Percentiles rank a stretch among this genome's conserved stretches.
These are phyloP conservation scores for Pollenia angustigena DNA, from an alignment of 2,888 invertebrate genomes.

Conservation along the genomic window DNA sequence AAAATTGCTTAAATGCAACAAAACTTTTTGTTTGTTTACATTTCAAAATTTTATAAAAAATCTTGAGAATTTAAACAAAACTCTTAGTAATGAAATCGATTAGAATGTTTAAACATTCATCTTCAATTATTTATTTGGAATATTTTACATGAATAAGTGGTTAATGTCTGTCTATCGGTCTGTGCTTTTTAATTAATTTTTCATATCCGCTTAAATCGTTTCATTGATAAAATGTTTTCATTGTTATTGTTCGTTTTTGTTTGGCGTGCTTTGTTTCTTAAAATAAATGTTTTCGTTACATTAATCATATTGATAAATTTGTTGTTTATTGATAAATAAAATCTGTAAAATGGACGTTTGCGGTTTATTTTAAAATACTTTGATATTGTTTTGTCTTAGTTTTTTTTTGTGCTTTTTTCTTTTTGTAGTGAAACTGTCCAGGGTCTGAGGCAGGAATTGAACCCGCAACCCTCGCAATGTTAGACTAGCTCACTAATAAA, in stretches of 20 bases:
- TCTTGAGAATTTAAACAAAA: not conserved
- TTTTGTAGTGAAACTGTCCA: too few species aligned
- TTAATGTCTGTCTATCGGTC: too few species aligned
- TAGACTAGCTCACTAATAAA: too few species aligned
- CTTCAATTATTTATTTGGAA: too few species aligned
- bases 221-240: conserved; percentile 31
- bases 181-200: conserved; percentile 3
- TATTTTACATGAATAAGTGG: too few species aligned
- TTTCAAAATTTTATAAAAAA: conserved; percentile 9
- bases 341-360: not conserved
- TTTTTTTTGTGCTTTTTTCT: too few species aligned
- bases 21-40: conserved; percentile 11
- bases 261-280: not conserved
- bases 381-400: too few species aligned
- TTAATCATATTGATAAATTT: conserved; percentile 18
- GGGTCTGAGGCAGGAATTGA: too few species aligned
- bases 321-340: conserved; percentile 8
- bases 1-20: not conserved
- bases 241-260: not conserved
- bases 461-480: too few species aligned
- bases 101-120: not conserved
- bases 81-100: conserved; percentile 15
- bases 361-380: too few species aligned
- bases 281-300: conserved; percentile 27
- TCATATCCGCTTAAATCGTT: conserved; percentile 7